phyloP scores from a whole-genome alignment of 2,797 vertebrate genomes.

The Hozukius guyotensis region DNA sequence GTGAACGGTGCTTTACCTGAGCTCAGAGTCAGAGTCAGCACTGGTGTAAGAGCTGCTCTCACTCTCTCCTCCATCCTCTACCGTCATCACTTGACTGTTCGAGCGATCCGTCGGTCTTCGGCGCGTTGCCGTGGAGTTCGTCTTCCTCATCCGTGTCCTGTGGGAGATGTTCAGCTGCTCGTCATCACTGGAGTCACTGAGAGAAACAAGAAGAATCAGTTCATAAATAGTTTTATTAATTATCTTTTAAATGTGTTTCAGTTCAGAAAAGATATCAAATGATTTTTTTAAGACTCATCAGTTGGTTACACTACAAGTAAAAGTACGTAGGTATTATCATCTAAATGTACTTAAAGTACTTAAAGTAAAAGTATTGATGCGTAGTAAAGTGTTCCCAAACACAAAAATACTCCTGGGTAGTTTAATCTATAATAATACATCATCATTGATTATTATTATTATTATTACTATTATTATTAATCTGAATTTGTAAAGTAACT shows the following conservation, averaged over 20 bases:
- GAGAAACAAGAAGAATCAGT: not conserved
- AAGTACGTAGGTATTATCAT: not conserved
- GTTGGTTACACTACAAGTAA: not conserved
- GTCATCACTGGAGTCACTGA: conserved; percentile 87
- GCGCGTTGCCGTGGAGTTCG: not conserved
- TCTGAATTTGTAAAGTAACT: no score
- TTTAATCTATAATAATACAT: no score
- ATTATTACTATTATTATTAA: no score
- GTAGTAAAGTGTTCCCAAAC: not conserved
- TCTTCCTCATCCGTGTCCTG: conserved; percentile 31
- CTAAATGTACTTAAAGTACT: not conserved
- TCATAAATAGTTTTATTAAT: not conserved
- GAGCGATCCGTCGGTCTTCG: not conserved
- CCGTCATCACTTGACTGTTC: not conserved
- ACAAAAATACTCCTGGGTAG: no score
- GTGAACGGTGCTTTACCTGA: conserved; percentile 15
- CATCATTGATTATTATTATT: no score
- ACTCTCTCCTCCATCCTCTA: not conserved
- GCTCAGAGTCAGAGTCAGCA: not conserved
- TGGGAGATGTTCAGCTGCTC: conserved; percentile 49
- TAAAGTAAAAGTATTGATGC: not conserved
- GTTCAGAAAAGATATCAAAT: not conserved
- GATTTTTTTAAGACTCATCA: not conserved
- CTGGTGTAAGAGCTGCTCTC: not conserved
- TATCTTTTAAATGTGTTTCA: not conserved